These are phyloP conservation scores for Brienomyrus longianalis DNA, from an alignment of 2,113 vertebrate genomes.

Conservation along the genomic window DNA sequence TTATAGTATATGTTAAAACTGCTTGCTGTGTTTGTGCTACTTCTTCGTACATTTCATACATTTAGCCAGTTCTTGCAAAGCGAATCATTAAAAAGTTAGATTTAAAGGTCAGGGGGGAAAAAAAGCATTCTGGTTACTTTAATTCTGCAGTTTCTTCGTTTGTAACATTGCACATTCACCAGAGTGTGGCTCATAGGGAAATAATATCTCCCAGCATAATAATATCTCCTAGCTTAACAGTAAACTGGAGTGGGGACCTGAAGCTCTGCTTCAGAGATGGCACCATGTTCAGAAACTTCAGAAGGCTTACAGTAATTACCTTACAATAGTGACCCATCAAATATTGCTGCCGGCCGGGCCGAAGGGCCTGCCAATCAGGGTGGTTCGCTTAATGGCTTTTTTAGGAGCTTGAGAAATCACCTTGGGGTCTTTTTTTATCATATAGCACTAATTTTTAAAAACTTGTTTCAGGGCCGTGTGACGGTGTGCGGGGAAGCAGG, in stretches of 20 bases:
- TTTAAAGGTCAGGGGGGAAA: slow-evolving; percentile 31
- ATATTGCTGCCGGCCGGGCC: slow-evolving; percentile 51
- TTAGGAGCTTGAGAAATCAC: slow-evolving; percentile 28
- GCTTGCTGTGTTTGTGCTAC: slow-evolving; percentile 36
- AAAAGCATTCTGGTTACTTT: slow-evolving; percentile 62
- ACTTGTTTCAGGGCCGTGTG: background rate
- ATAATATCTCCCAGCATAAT: slow-evolving; percentile 66
- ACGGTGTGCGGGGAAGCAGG: too few relatives aligned
- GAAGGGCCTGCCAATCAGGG: slow-evolving; percentile 61
- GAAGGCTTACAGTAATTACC: slow-evolving; percentile 70
- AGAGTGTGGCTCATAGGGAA: slow-evolving; percentile 68
- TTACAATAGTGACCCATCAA: slow-evolving; percentile 63
- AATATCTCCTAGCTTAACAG: slow-evolving; percentile 44
- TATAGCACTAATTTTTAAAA: slow-evolving; percentile 8
- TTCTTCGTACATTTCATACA: background rate
- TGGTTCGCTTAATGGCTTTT: slow-evolving; percentile 30
- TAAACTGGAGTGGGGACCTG: slow-evolving; percentile 67
- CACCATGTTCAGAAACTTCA: slow-evolving; percentile 66
- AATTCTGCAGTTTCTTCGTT: slow-evolving; percentile 55
- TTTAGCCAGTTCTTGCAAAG: background rate
- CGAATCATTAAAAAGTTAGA: background rate
- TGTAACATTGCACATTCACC: slow-evolving; percentile 68
- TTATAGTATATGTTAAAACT: slow-evolving; percentile 58
- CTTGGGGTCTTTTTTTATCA: background rate
- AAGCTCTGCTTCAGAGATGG: slow-evolving; percentile 62